Evolutionary conservation across 2,797 vertebrate species (phyloP).

Genomic region (Huso huso): DNA sequence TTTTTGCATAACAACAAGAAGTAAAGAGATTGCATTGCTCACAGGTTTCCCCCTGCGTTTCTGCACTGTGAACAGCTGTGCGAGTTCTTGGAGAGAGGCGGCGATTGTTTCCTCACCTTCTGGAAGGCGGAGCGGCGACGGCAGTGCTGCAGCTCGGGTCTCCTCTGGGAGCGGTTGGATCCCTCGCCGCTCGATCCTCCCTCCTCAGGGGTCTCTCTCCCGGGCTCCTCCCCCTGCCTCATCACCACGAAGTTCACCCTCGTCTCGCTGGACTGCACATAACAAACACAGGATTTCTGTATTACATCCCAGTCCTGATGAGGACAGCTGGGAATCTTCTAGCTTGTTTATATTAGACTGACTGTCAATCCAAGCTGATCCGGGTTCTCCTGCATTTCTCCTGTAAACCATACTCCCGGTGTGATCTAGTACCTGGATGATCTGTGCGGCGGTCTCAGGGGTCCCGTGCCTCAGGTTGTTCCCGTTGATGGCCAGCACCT

Average conservation of each 20-base stretch:
- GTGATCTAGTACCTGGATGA: conserved; percentile 71
- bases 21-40: no score
- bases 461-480: conserved; percentile 84
- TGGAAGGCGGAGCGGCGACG: conserved; percentile 65
- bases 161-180: conserved; percentile 52
- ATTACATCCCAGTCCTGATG: no score
- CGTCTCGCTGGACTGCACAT: conserved; percentile 70
- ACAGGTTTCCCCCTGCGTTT: no score
- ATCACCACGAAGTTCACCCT: conserved; percentile 85
- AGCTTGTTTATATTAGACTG: no score
- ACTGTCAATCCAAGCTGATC: no score
- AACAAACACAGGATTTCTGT: neutral
- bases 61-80: no score
- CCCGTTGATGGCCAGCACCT: conserved; percentile 83
- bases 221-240: conserved; percentile 48
- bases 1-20: no score
- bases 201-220: conserved; percentile 57
- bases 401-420: no score
- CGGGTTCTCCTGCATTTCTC: no score
- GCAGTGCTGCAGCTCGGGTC: conserved; percentile 63
- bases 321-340: no score
- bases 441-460: conserved; percentile 83
- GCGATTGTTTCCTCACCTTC: conserved; percentile 53
- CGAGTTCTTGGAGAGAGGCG: no score
- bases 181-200: conserved; percentile 51